Conservation (phyloP, 2,888 invertebrate species). For the Ennomos erosarius region DNA sequence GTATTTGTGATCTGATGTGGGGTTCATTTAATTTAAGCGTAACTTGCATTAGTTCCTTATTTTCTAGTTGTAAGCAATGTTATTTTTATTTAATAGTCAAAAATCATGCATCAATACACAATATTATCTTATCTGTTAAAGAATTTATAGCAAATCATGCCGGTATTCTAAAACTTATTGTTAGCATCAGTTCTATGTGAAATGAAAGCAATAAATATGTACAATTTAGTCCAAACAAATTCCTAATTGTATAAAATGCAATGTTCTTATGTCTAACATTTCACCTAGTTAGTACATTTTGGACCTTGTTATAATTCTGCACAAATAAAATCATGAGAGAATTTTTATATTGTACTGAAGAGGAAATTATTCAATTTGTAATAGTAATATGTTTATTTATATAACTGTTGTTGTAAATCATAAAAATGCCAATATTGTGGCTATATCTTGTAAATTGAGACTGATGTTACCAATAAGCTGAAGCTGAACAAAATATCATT, state of each 20-base stretch:
- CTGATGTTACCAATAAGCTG: slow-evolving; percentile 78
- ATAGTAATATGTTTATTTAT: slow-evolving; percentile 61
- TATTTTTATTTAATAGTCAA: slow-evolving; percentile 59
- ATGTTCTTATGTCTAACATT: slow-evolving; percentile 40
- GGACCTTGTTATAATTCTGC: slow-evolving; percentile 51
- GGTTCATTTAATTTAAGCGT: slow-evolving; percentile 76
- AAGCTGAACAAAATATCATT: slow-evolving; percentile 47
- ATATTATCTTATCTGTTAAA: slow-evolving; percentile 20
- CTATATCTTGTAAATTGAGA: slow-evolving; percentile 72
- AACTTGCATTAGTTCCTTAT: slow-evolving; percentile 83
- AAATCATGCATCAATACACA: slow-evolving; percentile 49
- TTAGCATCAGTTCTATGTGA: slow-evolving; percentile 69
- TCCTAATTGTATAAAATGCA: slow-evolving; percentile 48
- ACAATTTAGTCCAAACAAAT: slow-evolving; percentile 53
- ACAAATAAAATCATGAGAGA: slow-evolving; percentile 67
- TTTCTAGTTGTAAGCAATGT: slow-evolving; percentile 73
- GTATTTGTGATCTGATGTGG: slow-evolving; percentile 83
- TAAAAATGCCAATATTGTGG: slow-evolving; percentile 54
- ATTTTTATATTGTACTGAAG: slow-evolving; percentile 56
- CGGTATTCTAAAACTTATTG: slow-evolving; percentile 64
- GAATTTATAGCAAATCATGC: slow-evolving; percentile 49
- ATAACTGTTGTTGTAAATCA: slow-evolving; percentile 60
- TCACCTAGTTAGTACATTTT: slow-evolving; percentile 30
- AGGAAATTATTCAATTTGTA: slow-evolving; percentile 56
- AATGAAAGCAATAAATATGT: slow-evolving; percentile 67